phyloP scores from a whole-genome alignment of 1,140 invertebrate species.

The Drosophila sulfurigaster region DNA sequence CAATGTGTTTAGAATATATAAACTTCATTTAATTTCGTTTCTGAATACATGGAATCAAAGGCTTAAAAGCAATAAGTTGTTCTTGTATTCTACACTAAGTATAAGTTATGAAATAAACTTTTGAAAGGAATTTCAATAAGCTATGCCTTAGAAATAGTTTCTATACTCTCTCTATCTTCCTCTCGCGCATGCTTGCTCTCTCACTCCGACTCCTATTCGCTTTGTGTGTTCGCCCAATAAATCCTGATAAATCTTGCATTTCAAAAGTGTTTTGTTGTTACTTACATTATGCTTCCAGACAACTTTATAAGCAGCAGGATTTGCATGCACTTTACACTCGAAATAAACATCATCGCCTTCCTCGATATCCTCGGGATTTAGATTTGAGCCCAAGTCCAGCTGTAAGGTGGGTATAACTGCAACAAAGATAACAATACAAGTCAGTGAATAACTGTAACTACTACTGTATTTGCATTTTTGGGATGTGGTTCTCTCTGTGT shows the following conservation, averaged over 20 bases:
- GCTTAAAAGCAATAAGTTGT: conserved; percentile 11
- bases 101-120: conserved; percentile 1
- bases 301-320: conserved; percentile 94
- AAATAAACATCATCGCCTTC: conserved; percentile 96
- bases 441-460: conserved; percentile 17
- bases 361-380: conserved; percentile 94
- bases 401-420: conserved; percentile 91
- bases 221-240: conserved; percentile 18
- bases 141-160: conserved; percentile 1
- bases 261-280: conserved; percentile 73
- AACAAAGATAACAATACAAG: conserved; percentile 62
- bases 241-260: conserved; percentile 57
- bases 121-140: conserved; percentile 11
- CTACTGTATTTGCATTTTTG: conserved; percentile 26
- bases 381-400: conserved; percentile 91
- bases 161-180: background rate
- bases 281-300: conserved; percentile 97
- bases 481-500: background rate
- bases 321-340: conserved; percentile 94
- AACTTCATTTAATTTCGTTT: background rate
- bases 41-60: background rate
- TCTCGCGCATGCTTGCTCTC: background rate
- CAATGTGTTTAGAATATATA: conserved; percentile 16
- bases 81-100: background rate
- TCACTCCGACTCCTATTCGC: too few species aligned